phyloP scores from a whole-genome alignment of 35 echinoderm and acorn worm genomes.

The Lytechinus variegatus region DNA sequence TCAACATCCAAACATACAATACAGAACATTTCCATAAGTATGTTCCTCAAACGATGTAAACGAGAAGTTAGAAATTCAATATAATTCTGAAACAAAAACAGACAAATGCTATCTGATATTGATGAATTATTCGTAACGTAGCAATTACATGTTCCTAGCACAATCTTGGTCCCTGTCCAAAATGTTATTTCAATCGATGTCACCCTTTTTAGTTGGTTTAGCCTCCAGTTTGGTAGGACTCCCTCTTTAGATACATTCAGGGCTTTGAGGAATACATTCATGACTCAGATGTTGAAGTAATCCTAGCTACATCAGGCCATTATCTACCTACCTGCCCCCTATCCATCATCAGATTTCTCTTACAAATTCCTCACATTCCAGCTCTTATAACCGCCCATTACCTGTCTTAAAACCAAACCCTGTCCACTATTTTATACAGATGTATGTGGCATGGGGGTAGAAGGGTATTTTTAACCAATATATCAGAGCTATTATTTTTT shows the following conservation, averaged over 20 bases:
- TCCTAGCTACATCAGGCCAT: neutral
- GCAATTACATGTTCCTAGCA: too few relatives aligned
- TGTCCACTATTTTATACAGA: neutral
- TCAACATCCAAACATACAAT: too few relatives aligned
- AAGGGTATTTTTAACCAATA: neutral
- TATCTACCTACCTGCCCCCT: neutral
- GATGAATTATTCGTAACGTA: too few relatives aligned
- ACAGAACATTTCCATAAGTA: too few relatives aligned
- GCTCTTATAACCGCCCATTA: neutral
- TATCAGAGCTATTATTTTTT: too few relatives aligned
- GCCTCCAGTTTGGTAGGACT: neutral
- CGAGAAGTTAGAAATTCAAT: too few relatives aligned
- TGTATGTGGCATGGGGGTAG: neutral
- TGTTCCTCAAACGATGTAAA: too few relatives aligned
- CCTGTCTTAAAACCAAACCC: neutral
- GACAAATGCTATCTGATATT: too few relatives aligned
- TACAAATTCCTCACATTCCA: neutral
- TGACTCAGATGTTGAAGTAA: slow-evolving; percentile 11
- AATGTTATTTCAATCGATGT: neutral
- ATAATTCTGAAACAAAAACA: too few relatives aligned
- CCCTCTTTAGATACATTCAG: neutral
- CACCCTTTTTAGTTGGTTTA: neutral
- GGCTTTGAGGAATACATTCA: neutral
- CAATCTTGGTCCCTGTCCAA: too few relatives aligned
- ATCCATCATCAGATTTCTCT: slow-evolving; percentile 12